Evolutionary conservation across 2,797 vertebrate genomes (phyloP).

Genomic region (Cyprinella venusta): DNA sequence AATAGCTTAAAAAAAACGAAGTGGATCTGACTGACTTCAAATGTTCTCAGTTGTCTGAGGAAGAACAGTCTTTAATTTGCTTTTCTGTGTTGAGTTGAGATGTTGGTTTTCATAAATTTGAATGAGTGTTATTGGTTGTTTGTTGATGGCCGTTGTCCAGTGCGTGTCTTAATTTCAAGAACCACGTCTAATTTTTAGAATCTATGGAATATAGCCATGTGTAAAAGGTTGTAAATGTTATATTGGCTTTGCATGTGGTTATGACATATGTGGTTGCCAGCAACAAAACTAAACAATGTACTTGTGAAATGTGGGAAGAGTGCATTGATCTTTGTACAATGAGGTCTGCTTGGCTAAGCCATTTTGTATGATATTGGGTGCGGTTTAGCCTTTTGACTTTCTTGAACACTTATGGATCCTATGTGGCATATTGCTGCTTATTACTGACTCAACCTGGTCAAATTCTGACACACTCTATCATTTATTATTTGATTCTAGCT

Average conservation of each 20-base stretch:
- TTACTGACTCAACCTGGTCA: neutral
- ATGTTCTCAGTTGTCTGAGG: neutral
- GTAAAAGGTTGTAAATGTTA: neutral
- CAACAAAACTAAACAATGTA: conserved; percentile 28
- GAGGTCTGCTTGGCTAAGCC: neutral
- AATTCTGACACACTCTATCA: neutral
- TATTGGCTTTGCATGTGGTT: neutral
- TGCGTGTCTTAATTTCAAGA: neutral
- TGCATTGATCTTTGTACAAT: conserved; percentile 54
- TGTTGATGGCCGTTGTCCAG: neutral
- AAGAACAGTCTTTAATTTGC: neutral
- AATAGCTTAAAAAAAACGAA: neutral
- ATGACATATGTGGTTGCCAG: conserved; percentile 24
- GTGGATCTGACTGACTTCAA: neutral
- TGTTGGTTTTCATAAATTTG: neutral
- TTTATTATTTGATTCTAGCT: neutral
- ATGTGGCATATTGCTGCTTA: neutral
- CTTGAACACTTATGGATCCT: neutral
- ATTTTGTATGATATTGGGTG: neutral
- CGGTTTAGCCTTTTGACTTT: neutral
- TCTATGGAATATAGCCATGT: neutral
- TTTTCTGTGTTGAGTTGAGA: neutral
- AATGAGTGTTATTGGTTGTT: neutral
- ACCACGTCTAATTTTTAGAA: neutral
- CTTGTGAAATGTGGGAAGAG: conserved; percentile 29